Evolutionary conservation across 2,888 invertebrate species (phyloP), one percentile per base, ranked within the genome.

Genomic region (Melieria crassipennis): DNA sequence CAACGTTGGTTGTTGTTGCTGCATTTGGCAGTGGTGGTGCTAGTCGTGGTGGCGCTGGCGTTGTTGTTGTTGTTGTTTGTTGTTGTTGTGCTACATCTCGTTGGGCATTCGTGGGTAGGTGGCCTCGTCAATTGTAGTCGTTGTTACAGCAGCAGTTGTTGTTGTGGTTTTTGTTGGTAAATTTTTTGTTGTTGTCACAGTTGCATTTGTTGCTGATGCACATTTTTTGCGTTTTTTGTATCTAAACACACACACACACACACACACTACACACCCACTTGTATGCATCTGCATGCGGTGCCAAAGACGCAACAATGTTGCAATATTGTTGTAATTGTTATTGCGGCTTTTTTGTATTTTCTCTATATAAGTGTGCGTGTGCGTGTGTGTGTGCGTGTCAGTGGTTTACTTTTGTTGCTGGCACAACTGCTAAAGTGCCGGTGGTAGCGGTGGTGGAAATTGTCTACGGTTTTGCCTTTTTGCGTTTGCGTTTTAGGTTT

Each of bases 261-360:
- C 13, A 7, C 4, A 52, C 13, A 52, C 7, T 52, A 52, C 13
- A 52, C 30, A 30, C 30, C 30, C 30, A 30, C 30, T 30, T 6
- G 52, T 7, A 50, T 50, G 11, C 50, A 50, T 50, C 9, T 50
- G 50, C 9, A 52, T 52, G 52, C 6, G 13, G n/a, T n/a, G 11
- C 4, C 13, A 13, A n/a, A 52, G 11, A 13, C 13, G 52, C 52
- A 9, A 52, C 52, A 52, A 52, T 52, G 52, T 52, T 52, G 52
- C 52, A 52, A 52, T 52, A 52, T 52, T 52, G 52, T 52, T 52
- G 52, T 52, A 52, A 52, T 52, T 52, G 52, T 52, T 52, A 52
- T 52, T 52, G 52, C 13, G 52, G 52, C 13, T 52, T 13, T 11
- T 52, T 9, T 6, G 11, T 52, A 5, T 7, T 6, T 52, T 52